Evolutionary conservation across 2,888 invertebrate genomes (phyloP).

Genomic region (Cheilosia urbana): DNA sequence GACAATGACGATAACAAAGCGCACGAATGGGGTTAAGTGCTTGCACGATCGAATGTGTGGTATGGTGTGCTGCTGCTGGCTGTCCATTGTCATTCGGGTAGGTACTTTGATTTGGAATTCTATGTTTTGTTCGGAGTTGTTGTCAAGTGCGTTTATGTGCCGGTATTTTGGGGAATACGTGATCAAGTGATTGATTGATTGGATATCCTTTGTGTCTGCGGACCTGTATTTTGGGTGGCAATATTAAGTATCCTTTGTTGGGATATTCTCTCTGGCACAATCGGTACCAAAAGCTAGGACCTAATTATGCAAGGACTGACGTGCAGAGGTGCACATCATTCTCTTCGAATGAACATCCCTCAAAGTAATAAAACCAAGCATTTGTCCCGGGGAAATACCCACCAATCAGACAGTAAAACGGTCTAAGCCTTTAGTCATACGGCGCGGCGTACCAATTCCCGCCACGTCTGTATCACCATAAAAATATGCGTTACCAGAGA

Average conservation of each 20-base stretch:
- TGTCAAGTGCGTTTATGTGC: slow-evolving; percentile 62
- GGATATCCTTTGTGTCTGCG: slow-evolving; percentile 57
- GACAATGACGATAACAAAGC: slow-evolving; percentile 39
- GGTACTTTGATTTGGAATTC: slow-evolving; percentile 69
- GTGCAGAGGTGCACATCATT: too few species aligned
- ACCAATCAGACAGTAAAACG: not conserved
- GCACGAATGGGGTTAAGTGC: slow-evolving; percentile 67
- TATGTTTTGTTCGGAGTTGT: slow-evolving; percentile 57
- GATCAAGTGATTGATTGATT: slow-evolving; percentile 73
- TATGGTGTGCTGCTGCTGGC: not conserved
- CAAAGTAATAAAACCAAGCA: slow-evolving; percentile 5
- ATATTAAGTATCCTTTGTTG: slow-evolving; percentile 3
- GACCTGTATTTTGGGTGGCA: slow-evolving; percentile 27
- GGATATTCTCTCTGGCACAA: not conserved
- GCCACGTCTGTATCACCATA: slow-evolving; percentile 11
- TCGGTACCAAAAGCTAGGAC: slow-evolving; percentile 23
- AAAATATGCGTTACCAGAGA: not conserved
- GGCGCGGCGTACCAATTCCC: not conserved
- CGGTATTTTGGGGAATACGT: slow-evolving; percentile 48
- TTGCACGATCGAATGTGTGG: slow-evolving; percentile 40
- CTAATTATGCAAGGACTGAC: slow-evolving; percentile 23
- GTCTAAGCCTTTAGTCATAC: not conserved
- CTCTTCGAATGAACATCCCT: not conserved
- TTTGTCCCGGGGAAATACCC: not conserved
- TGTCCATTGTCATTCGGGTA: too few species aligned